These are phyloP conservation scores for Rafetus swinhoei DNA, from an alignment of 2,113 vertebrate genomes.

Conservation along the genomic window DNA sequence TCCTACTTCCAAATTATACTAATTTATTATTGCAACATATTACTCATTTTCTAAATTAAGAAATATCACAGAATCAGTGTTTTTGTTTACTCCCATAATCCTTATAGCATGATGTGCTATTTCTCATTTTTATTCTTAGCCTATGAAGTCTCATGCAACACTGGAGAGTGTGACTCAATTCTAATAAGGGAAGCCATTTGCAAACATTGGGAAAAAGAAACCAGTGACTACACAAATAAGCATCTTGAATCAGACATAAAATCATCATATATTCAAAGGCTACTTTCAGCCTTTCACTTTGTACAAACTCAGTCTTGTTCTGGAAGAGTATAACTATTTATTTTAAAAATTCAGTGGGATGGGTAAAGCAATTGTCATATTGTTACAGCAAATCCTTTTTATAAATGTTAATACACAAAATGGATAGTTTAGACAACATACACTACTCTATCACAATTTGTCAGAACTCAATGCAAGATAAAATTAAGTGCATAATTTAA, in stretches of 20 bases:
- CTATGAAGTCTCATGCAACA: not conserved
- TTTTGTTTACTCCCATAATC: not conserved
- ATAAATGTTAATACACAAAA: constrained; percentile 6
- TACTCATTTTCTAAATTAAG: not conserved
- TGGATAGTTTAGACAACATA: not conserved
- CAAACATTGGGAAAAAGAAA: not conserved
- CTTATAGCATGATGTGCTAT: not conserved
- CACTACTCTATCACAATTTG: not conserved
- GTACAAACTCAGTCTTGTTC: not conserved
- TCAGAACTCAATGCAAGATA: not conserved
- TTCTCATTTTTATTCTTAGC: not conserved
- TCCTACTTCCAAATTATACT: not conserved
- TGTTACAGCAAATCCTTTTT: not conserved
- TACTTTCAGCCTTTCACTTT: not conserved
- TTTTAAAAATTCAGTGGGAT: not conserved
- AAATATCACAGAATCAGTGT: not conserved
- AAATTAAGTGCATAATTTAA: not conserved
- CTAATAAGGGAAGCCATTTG: not conserved
- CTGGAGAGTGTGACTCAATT: not conserved
- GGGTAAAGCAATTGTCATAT: not conserved
- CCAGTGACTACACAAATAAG: not conserved
- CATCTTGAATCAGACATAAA: not conserved
- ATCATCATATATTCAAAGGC: not conserved
- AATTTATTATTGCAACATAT: not conserved
- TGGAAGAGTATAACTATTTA: not conserved